These are phyloP conservation scores for Drosophila mayri DNA, from an alignment of 1,140 invertebrate species.

Conservation along the genomic window DNA sequence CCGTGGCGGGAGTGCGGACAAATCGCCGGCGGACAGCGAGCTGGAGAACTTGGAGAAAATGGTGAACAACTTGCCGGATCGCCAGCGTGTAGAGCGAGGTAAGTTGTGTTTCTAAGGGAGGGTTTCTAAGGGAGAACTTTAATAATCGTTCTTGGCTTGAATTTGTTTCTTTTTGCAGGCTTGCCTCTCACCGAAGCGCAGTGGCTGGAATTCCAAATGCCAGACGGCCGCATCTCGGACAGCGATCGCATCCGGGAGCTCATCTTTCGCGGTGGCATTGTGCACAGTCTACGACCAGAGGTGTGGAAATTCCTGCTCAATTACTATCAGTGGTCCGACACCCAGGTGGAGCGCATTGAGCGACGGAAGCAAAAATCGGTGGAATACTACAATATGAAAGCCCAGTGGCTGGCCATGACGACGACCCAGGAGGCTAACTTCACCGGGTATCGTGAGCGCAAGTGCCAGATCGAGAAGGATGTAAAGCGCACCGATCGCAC, in stretches of 20 bases:
- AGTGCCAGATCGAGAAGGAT: slow-evolving; percentile 99
- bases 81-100: slow-evolving; percentile 66
- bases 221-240: slow-evolving; percentile 91
- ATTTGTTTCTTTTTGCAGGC: slow-evolving; percentile 31
- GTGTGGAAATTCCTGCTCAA: slow-evolving; percentile 98
- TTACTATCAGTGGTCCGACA: slow-evolving; percentile 95
- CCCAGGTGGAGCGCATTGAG: slow-evolving; percentile 89
- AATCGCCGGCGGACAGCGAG: slow-evolving; percentile 77
- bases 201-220: slow-evolving; percentile 92
- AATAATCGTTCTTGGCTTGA: neutral
- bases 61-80: slow-evolving; percentile 72
- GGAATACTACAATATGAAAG: slow-evolving; percentile 98
- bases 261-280: slow-evolving; percentile 95
- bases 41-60: slow-evolving; percentile 80
- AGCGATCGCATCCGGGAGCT: slow-evolving; percentile 90
- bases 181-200: slow-evolving; percentile 90
- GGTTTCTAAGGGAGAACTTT: too few relatives aligned
- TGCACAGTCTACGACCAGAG: slow-evolving; percentile 90
- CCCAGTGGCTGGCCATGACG: slow-evolving; percentile 97
- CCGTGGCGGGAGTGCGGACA: slow-evolving; percentile 69
- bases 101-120: slow-evolving; percentile 8
- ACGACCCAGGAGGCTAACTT: slow-evolving; percentile 95
- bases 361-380: slow-evolving; percentile 90
- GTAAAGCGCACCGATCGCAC: slow-evolving; percentile 98
- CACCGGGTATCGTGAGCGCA: slow-evolving; percentile 94